A percentile compares a stretch with the other conserved stretches of the same genome.
Conservation (phyloP, 2,888 invertebrate species). For the Drosophila crucigera region DNA sequence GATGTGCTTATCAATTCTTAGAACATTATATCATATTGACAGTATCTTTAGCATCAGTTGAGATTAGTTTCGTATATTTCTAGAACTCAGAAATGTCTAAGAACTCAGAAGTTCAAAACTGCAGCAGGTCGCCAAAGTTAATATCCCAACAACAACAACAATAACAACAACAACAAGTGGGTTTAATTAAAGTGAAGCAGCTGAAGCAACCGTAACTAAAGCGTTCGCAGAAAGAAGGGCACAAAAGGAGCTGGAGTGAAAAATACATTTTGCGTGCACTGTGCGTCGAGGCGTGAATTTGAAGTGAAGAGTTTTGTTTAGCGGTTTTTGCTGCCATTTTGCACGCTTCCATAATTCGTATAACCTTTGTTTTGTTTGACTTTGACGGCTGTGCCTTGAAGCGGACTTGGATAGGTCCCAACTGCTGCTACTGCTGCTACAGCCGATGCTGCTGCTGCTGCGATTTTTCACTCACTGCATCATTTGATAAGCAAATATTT, state of each 20-base stretch:
- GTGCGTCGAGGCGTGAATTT: conserved; percentile 31
- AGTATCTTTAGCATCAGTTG: neutral
- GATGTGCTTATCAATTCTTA: too few relatives aligned
- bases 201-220: conserved; percentile 13
- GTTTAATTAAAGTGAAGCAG: conserved; percentile 34
- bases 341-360: conserved; percentile 54
- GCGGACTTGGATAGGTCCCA: conserved; percentile 1
- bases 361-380: conserved; percentile 60
- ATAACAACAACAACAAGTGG: neutral
- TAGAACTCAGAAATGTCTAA: neutral
- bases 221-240: neutral
- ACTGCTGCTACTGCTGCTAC: neutral
- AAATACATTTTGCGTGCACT: conserved; percentile 35
- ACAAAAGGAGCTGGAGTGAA: conserved; percentile 20
- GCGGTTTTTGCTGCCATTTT: conserved; percentile 6
- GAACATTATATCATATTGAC: neutral
- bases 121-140: neutral
- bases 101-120: neutral
- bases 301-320: conserved; percentile 21
- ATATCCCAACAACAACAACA: neutral
- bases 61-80: neutral
- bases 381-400: conserved; percentile 22
- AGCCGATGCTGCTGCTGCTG: conserved; percentile 10
- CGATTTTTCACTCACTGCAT: conserved; percentile 37
- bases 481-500: conserved; percentile 59